Percentiles rank a stretch among this genome's conserved stretches.
Conservation (phyloP, 2,113 vertebrate species). For the Caretta caretta region DNA sequence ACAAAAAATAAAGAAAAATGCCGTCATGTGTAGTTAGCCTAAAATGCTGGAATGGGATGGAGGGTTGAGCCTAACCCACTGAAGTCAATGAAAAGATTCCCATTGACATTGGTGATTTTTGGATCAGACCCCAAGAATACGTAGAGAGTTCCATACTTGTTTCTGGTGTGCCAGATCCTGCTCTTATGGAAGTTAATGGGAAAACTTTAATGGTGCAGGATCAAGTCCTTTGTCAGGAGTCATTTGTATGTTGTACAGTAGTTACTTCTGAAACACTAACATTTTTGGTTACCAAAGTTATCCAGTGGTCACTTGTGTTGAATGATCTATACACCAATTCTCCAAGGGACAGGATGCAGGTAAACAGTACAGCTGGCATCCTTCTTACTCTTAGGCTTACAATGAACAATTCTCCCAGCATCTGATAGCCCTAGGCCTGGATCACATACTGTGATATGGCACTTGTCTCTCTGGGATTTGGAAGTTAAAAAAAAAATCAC, state of each 20-base stretch:
- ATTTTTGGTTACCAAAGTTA: not conserved
- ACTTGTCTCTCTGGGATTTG: not conserved
- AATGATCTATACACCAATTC: not conserved
- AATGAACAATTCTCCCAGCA: not conserved
- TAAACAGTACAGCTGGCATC: not conserved
- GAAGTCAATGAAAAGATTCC: not conserved
- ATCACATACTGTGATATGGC: accelerated
- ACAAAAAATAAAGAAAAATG: not conserved
- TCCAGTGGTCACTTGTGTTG: not conserved
- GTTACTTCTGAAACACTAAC: not conserved
- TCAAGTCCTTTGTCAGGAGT: not conserved
- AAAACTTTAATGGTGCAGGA: not conserved
- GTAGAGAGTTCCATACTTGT: not conserved
- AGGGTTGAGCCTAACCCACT: not conserved
- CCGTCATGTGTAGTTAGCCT: not conserved
- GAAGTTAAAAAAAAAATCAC: not conserved
- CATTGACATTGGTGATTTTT: not conserved
- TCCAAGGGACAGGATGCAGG: not conserved
- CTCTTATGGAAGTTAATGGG: not conserved
- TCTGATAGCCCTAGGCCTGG: accelerated
- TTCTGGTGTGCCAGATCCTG: not conserved
- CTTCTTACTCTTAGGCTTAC: not conserved
- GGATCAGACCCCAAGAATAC: not conserved
- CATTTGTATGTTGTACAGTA: not conserved
- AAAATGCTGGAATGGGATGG: not conserved